Conservation (phyloP, 2,797 vertebrate genomes). For the Holocentrus rufus region DNA sequence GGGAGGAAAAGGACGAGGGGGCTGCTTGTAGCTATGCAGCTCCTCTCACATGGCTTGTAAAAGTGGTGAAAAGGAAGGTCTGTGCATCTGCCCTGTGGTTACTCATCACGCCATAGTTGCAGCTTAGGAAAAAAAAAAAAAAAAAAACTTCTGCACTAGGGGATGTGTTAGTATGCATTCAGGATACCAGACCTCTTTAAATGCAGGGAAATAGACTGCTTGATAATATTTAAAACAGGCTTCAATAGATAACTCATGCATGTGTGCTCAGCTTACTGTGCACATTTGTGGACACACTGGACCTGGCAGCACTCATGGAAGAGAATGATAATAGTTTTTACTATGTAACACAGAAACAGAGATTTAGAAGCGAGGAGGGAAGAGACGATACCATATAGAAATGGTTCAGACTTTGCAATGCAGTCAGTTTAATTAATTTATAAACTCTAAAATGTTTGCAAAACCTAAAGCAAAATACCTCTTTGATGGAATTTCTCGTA, state of each 20-base stretch:
- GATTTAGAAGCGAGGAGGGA: neutral
- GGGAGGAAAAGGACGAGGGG: neutral
- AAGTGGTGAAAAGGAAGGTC: neutral
- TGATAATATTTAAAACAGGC: neutral
- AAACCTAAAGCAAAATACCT: neutral
- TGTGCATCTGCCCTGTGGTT: conserved; percentile 19
- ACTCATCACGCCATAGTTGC: conserved; percentile 14
- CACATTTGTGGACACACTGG: neutral
- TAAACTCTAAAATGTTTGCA: neutral
- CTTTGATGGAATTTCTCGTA: neutral
- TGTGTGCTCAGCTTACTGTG: neutral
- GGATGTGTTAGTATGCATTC: neutral
- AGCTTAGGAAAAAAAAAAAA: neutral
- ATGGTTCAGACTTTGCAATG: too few species aligned
- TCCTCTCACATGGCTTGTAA: conserved; percentile 4
- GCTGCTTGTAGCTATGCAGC: neutral
- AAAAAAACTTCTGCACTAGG: neutral
- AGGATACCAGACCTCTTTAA: neutral
- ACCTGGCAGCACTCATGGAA: too few species aligned
- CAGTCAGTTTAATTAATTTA: too few species aligned
- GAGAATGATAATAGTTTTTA: neutral
- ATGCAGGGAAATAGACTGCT: neutral
- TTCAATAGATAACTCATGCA: neutral
- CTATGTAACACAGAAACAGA: neutral
- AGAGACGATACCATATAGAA: too few species aligned